Evolutionary conservation across 2,888 invertebrate species (phyloP).

Genomic region (Masnerella sp.): DNA sequence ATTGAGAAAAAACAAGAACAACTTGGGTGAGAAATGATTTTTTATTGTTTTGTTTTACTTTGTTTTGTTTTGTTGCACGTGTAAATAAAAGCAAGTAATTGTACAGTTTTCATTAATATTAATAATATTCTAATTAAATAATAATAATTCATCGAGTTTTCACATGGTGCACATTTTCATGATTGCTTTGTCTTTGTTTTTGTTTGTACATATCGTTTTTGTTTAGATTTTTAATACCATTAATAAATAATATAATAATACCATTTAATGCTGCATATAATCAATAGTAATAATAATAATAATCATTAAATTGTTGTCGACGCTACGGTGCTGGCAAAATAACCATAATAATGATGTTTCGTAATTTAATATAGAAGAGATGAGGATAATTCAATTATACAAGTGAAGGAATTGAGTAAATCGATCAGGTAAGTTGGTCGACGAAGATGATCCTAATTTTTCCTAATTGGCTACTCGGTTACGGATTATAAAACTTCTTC

Average conservation of each 20-base stretch:
- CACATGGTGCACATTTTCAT: no score
- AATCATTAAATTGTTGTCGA: background rate
- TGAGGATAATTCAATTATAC: conserved; percentile 78
- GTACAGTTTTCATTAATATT: background rate
- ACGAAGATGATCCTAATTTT: conserved; percentile 24
- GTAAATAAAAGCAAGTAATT: conserved; percentile 23
- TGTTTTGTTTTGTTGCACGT: conserved; percentile 22
- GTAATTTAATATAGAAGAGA: conserved; percentile 70
- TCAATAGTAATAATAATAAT: no score
- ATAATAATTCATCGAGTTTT: no score
- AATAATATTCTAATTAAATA: no score
- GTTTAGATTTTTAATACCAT: no score
- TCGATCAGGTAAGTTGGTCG: conserved; percentile 78
- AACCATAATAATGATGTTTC: conserved; percentile 63
- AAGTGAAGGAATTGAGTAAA: conserved; percentile 79
- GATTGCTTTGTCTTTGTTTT: no score
- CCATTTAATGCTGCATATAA: no score
- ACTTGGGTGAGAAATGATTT: conserved; percentile 81
- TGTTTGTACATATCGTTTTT: no score
- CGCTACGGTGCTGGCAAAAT: conserved; percentile 65
- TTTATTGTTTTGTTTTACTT: background rate
- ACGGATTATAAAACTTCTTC: background rate
- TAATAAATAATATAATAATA: no score
- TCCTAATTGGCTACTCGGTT: conserved; percentile 9
- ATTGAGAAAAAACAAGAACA: conserved; percentile 92